Evolutionary conservation across 2,888 invertebrate genomes (phyloP).

Genomic region (Adelognathus sp.): DNA sequence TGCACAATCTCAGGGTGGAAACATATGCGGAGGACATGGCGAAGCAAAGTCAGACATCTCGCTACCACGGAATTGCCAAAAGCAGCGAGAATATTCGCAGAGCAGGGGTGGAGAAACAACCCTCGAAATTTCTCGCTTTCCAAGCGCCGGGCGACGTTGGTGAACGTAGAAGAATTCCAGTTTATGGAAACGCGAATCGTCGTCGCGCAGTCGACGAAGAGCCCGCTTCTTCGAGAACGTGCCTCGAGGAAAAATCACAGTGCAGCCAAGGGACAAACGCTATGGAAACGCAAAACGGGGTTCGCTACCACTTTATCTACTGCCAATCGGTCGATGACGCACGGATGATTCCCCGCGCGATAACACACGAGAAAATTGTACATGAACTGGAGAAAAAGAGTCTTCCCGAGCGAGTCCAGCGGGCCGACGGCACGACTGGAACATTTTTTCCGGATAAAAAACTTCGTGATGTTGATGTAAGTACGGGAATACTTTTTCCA

Average conservation of each 20-base stretch:
- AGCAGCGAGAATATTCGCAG: background rate
- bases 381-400: too few species aligned
- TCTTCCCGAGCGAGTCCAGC: too few species aligned
- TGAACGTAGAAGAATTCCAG: slow-evolving; percentile 42
- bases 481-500: too few species aligned
- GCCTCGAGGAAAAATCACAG: background rate
- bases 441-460: too few species aligned
- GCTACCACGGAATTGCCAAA: too few species aligned
- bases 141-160: background rate
- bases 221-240: background rate
- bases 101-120: background rate
- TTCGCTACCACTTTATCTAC: too few species aligned
- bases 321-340: too few species aligned
- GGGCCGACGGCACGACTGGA: too few species aligned
- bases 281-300: too few species aligned
- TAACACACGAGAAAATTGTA: too few species aligned
- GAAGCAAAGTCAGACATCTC: background rate
- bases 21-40: background rate
- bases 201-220: background rate
- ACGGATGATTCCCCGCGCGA: too few species aligned
- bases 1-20: background rate
- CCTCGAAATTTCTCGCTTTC: slow-evolving; percentile 45
- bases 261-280: background rate
- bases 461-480: too few species aligned
- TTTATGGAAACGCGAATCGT: slow-evolving; percentile 17